Evolutionary conservation across 2,797 vertebrate species (phyloP), one percentile per base, ranked within the genome.

Genomic region (Poecilia wingei): DNA sequence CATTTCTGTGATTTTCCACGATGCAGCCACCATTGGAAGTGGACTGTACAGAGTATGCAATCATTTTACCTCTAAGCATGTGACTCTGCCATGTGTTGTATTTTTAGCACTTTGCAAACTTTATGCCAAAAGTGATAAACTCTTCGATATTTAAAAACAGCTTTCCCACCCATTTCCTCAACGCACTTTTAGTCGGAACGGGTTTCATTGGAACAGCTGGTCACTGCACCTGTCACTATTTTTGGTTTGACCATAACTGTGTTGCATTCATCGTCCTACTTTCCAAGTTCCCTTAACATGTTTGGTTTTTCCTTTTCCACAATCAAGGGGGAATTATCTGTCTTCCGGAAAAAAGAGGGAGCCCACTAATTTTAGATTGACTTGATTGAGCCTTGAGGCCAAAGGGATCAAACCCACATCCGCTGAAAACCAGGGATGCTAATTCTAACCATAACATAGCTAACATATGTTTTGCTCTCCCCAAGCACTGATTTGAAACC

Each of bases 371-470:
- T 96, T 95, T 93, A 95, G 95, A 94, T 87, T 83, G 93, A 94
- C 92, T 93, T 95, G 93, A 95, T 95, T 95, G 94, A 94, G 92
- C 90, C 92, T 78, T 77, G 88, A 92, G 93, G 94, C 93, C 92
- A 84, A 79, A 84, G 89, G 94, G 94, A 94, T 93, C 89, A 93
- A 92, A 88, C 91, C 95, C 94, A 95, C 94, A 95, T 96, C 95
- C 94, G 92, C 82, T 87, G 86, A 90, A 91, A 93, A 87, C 92
- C 89, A 88, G 88, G 81, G 91, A 93, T 90, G 91, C 92, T 95
- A 94, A 95, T 94, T 94, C 94, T 93, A 95, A 95, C 93, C 95
- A 95, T 93, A 96, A 96, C 95, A 95, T 84, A 84, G 94, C 93
- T 92, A 95, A 94, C 95, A 95, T 95, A 72, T 96, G 95, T 94